Base-by-base conservation (phyloP, 2,888 invertebrate genomes). In the Aspidapion aeneum region DNA sequence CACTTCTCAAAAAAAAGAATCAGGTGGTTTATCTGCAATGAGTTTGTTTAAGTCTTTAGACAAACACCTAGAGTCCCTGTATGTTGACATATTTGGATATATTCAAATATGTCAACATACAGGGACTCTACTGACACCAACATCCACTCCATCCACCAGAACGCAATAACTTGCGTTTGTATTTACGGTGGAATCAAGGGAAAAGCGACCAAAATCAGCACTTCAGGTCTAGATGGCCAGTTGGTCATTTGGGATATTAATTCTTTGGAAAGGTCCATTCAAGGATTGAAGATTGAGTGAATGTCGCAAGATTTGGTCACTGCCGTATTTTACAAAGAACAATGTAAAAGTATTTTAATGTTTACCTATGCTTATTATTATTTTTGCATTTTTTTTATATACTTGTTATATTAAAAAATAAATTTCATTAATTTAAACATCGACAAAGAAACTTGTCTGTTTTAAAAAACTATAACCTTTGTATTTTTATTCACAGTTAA, bases 141-240 rank as follows among this genome's bases (percentile, higher is more conserved):
- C 73, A 84, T 98, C 69, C 94, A 94, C 76, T 97, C 98, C 0
- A 88, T 96, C 69, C 99, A 99, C 82, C 98, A 99, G 82, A 99
- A 99, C 79, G 94, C 98, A 54, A 96, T 99, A 69, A 93, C 93
- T 72, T 93, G 90, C 75, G 86, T 95, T 60, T 87, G 88, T 71
- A 80, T 93, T 35, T 90, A 90, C 78, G 83, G 86, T 61, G 94
- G 93, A 0, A 86, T 87, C 48, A 93, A 93, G 76, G 84, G 84
- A 3, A 85, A 86, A 64, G 90, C 90, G 58, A 85, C 84, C 58
- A 94, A 94, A 80, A 90, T 98, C 71, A 94, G 95, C 72, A 97
- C 97, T 58, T 93, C 94, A 60, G 96, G 96, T 55, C 86, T 96
- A 69, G 99, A 99, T 81, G 98, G 98, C 9, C 94, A 94, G 78